Conservation (phyloP, 2,797 vertebrate species). For the Silurus aristotelis region DNA sequence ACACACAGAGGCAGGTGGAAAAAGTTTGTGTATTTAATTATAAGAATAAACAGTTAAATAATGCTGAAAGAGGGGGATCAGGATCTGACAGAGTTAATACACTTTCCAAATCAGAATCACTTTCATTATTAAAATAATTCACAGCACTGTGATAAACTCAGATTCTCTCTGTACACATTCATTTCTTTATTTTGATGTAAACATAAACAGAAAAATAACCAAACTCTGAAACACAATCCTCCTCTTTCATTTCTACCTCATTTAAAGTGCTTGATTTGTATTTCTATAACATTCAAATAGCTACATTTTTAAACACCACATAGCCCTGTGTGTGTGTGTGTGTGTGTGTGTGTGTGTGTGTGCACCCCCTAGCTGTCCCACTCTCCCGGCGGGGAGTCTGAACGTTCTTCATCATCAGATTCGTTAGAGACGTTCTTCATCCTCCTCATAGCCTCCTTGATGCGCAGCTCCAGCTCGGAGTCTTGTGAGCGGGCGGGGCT, state of each 20-base stretch:
- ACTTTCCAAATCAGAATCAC: neutral
- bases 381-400: constrained; percentile 72
- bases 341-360: constrained; percentile 20
- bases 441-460: constrained; percentile 89
- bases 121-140: neutral
- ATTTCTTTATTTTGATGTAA: neutral
- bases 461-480: constrained; percentile 89
- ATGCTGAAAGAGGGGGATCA: neutral
- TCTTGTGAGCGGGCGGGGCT: constrained; percentile 49
- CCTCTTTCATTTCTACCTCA: neutral
- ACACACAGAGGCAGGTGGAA: too few relatives aligned
- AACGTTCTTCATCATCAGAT: constrained; percentile 83
- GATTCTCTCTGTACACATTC: neutral
- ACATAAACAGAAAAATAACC: neutral
- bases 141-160: neutral
- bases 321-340: constrained; percentile 39
- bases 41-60: neutral
- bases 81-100: neutral
- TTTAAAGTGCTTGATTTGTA: constrained; percentile 7
- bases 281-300: neutral
- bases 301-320: constrained; percentile 27
- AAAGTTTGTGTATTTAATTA: neutral
- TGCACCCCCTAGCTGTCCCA: constrained; percentile 80
- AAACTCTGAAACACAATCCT: neutral
- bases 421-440: constrained; percentile 90